A percentile compares a stretch with the other conserved stretches of the same genome.
phyloP scores from a whole-genome alignment of 2,797 vertebrate genomes.

The Sparus aurata region DNA sequence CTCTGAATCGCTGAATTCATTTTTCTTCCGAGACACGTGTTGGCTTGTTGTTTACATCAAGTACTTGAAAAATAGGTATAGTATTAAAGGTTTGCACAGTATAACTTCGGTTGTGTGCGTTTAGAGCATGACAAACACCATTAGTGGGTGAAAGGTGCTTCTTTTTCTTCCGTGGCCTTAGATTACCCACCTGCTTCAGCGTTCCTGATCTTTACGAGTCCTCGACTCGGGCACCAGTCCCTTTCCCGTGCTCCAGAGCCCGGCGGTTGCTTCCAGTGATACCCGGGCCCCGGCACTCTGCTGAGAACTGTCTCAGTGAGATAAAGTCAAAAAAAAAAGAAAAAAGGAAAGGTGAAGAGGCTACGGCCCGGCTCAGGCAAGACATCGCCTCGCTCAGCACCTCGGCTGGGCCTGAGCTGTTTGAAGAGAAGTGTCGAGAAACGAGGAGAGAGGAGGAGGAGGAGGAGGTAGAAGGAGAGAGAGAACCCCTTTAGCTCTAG shows the following conservation, averaged over 20 bases:
- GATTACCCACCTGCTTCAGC: slow-evolving; percentile 65
- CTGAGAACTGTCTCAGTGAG: slow-evolving; percentile 58
- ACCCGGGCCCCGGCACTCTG: slow-evolving; percentile 48
- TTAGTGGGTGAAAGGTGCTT: slow-evolving; percentile 75
- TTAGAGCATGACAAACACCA: slow-evolving; percentile 64
- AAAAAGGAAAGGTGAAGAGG: slow-evolving; percentile 68
- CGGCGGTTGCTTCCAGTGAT: slow-evolving; percentile 15
- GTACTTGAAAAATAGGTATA: slow-evolving; percentile 88
- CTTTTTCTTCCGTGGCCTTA: slow-evolving; percentile 83
- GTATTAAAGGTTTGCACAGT: slow-evolving; percentile 69
- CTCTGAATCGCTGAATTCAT: slow-evolving; percentile 52
- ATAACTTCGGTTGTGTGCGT: slow-evolving; percentile 53
- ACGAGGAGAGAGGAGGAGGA: slow-evolving; percentile 54
- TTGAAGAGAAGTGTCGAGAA: slow-evolving; percentile 76
- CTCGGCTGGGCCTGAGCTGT: slow-evolving; percentile 52
- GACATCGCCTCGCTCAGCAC: slow-evolving; percentile 53
- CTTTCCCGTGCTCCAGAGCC: slow-evolving; percentile 37
- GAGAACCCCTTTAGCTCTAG: slow-evolving; percentile 78
- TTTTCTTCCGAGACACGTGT: slow-evolving; percentile 70
- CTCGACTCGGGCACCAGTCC: slow-evolving; percentile 39
- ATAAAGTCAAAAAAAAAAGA: slow-evolving; percentile 40
- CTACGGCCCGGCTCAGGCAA: slow-evolving; percentile 55
- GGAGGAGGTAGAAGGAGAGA: slow-evolving; percentile 51
- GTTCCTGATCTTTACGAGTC: slow-evolving; percentile 62
- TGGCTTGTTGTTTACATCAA: slow-evolving; percentile 88